Conservation (phyloP, 2,888 invertebrate species). For the Crioceris asparagi region DNA sequence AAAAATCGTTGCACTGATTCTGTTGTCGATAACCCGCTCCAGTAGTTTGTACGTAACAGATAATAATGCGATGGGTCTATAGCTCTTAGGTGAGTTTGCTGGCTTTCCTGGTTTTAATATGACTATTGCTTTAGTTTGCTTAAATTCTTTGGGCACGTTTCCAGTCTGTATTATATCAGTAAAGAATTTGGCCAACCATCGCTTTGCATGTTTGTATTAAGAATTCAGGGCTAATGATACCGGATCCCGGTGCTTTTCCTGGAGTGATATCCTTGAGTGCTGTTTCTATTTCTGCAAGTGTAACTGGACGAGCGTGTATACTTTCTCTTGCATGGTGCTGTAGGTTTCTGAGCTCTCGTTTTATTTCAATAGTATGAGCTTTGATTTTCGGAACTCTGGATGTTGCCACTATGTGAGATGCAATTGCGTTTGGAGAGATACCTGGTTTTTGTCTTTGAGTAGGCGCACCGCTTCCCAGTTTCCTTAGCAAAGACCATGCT, state of each 20-base stretch:
- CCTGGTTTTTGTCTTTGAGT: background rate
- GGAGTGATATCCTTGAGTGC: conserved; percentile 2
- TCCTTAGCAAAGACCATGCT: conserved; percentile 1
- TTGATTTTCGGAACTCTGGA: conserved; percentile 10
- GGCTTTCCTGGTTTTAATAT: conserved; percentile 11
- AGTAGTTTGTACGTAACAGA: conserved; percentile 4
- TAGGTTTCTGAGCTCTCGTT: conserved; percentile 6
- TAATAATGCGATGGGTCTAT: conserved; percentile 4
- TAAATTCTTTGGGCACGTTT: conserved; percentile 2
- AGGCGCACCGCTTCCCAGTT: background rate
- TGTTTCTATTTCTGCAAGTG: background rate
- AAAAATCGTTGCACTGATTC: conserved; percentile 8
- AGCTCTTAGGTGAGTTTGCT: conserved; percentile 3
- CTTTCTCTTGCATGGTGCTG: background rate
- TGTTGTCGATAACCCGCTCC: conserved; percentile 14
- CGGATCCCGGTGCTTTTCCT: conserved; percentile 7
- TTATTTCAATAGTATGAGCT: conserved; percentile 8
- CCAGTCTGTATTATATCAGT: conserved; percentile 4
- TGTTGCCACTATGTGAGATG: conserved; percentile 7
- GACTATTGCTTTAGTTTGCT: conserved; percentile 8
- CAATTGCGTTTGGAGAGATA: background rate
- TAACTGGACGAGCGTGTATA: background rate
- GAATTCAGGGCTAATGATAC: conserved; percentile 8
- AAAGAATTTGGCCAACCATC: conserved; percentile 7
- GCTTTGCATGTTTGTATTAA: conserved; percentile 1